These are phyloP conservation scores for Schrankia costaestrigalis DNA, from an alignment of 2,888 invertebrate species.

Conservation along the genomic window DNA sequence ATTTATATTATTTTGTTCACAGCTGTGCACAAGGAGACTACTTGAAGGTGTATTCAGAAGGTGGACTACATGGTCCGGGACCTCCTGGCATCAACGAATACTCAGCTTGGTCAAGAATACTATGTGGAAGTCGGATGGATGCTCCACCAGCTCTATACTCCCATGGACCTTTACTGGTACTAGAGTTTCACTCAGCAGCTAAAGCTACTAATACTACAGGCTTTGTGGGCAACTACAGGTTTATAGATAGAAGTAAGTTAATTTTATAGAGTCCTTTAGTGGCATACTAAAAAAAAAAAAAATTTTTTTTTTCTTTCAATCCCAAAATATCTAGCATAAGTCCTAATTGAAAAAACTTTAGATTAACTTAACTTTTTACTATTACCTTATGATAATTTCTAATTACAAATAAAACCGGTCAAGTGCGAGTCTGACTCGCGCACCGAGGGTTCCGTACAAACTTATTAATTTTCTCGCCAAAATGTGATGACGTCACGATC, in stretches of 20 bases:
- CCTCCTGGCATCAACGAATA: constrained; percentile 89
- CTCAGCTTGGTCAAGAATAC: constrained; percentile 86
- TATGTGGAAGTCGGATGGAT: constrained; percentile 86
- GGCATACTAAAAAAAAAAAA: not conserved
- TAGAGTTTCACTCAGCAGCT: constrained; percentile 85
- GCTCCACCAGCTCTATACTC: constrained; percentile 88
- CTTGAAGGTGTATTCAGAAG: constrained; percentile 88
- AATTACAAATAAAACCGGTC: no score
- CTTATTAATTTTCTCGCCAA: no score
- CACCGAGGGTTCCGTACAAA: no score
- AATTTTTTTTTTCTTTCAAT: constrained; percentile 2
- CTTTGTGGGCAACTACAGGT: constrained; percentile 87
- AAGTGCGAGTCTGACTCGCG: no score
- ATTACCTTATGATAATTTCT: no score
- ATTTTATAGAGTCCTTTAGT: not conserved
- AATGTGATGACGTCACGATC: no score
- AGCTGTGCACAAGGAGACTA: constrained; percentile 88
- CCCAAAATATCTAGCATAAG: no score
- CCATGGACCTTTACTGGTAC: constrained; percentile 84
- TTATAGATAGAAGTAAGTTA: constrained; percentile 88
- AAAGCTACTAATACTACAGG: constrained; percentile 81
- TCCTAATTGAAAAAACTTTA: no score
- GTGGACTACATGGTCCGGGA: constrained; percentile 84
- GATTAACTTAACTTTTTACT: no score
- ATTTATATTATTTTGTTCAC: constrained; percentile 34